Evolutionary conservation across 2,113 vertebrate genomes (phyloP).

Genomic region (Scomber colias): DNA sequence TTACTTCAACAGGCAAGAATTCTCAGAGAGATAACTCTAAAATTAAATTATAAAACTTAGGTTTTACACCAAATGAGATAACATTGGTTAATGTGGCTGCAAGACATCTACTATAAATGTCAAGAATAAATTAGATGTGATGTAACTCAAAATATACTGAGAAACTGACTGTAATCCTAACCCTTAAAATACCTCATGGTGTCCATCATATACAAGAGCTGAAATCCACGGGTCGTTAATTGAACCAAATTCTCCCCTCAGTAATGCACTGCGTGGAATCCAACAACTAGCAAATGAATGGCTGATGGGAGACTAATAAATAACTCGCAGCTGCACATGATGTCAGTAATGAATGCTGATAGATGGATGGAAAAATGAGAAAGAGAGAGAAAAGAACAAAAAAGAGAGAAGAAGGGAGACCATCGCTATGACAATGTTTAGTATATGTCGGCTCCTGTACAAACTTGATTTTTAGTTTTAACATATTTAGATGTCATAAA

Average conservation of each 20-base stretch:
- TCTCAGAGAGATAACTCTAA: conserved; percentile 12
- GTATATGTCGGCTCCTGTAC: no score
- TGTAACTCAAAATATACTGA: neutral
- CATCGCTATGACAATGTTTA: no score
- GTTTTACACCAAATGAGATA: neutral
- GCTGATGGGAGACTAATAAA: conserved; percentile 63
- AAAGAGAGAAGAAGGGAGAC: neutral
- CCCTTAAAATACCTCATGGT: conserved; percentile 1
- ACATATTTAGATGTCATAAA: neutral
- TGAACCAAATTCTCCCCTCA: conserved; percentile 40
- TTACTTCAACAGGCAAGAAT: conserved; percentile 18
- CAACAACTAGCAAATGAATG: conserved; percentile 51
- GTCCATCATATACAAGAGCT: conserved; percentile 16
- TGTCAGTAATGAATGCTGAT: conserved; percentile 39
- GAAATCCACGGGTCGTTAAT: conserved; percentile 46
- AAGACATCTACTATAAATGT: neutral
- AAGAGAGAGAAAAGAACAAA: neutral
- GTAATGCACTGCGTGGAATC: conserved; percentile 38
- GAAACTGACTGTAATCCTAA: neutral
- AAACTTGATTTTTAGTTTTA: no score
- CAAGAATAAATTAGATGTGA: neutral
- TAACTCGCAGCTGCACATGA: conserved; percentile 60
- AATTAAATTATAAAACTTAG: neutral
- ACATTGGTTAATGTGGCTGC: neutral
- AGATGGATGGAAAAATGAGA: conserved; percentile 1